Conservation (phyloP, 1,140 invertebrate species). For the Camponotus vicinus region DNA sequence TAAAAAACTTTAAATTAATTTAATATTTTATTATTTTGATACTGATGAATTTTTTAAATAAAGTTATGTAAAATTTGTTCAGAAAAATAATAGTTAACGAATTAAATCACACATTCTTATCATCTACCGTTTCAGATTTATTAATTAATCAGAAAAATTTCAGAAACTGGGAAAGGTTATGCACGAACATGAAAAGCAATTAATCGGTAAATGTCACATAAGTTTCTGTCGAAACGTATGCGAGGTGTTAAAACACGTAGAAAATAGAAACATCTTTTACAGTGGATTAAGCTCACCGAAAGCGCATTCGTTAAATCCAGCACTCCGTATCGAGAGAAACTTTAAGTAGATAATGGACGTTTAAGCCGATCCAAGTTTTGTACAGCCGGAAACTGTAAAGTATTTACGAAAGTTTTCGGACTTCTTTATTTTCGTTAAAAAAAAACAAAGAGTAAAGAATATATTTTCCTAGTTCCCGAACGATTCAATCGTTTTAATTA, state of each 20-base stretch:
- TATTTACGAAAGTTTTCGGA: conserved; percentile 36
- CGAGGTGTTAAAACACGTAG: not conserved
- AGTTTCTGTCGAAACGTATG: conserved; percentile 9
- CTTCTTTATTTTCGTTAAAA: conserved; percentile 29
- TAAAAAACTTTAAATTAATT: not conserved
- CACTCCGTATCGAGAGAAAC: conserved; percentile 28
- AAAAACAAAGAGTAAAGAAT: not conserved
- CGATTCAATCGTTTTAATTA: conserved; percentile 28
- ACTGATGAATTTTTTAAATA: not conserved
- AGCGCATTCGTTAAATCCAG: conserved; percentile 29
- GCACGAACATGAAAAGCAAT: conserved; percentile 18
- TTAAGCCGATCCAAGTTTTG: conserved; percentile 28
- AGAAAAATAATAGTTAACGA: not conserved
- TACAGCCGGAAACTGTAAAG: conserved; percentile 19
- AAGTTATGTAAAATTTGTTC: not conserved
- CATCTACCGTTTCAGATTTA: not conserved
- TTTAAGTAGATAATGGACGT: conserved; percentile 46
- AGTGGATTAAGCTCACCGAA: conserved; percentile 9
- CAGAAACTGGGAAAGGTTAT: conserved; percentile 28
- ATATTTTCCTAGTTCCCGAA: conserved; percentile 26
- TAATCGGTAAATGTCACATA: conserved; percentile 20
- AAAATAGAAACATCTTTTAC: conserved; percentile 41
- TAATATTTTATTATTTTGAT: not conserved
- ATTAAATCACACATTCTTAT: not conserved
- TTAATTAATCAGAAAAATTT: not conserved